A percentile compares a stretch with the other conserved stretches of the same genome.
phyloP scores from a whole-genome alignment of 2,113 vertebrate genomes.

The Brachyistius frenatus region DNA sequence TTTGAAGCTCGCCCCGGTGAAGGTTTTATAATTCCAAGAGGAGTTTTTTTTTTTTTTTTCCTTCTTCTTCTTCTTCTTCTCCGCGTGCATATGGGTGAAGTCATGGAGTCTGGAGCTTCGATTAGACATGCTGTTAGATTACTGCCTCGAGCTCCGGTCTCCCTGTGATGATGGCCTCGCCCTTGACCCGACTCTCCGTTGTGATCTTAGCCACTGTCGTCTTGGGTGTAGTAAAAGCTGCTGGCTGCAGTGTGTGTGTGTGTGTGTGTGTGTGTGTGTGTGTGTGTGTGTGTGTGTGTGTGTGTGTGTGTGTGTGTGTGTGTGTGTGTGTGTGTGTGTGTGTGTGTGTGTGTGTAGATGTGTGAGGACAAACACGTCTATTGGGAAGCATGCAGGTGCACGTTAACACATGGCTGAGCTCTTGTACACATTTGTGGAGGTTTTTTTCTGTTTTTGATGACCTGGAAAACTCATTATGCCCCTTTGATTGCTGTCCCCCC shows the following conservation, averaged over 20 bases:
- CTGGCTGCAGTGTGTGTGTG: not conserved
- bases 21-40: constrained; percentile 43
- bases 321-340: not conserved
- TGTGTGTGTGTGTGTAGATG: not conserved
- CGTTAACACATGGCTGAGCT: constrained; percentile 18
- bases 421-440: not conserved
- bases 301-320: not conserved
- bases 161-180: constrained; percentile 42
- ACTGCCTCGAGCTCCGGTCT: constrained; percentile 42
- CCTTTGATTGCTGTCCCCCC: constrained; percentile 14
- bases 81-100: constrained; percentile 42
- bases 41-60: not conserved
- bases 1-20: constrained; percentile 40
- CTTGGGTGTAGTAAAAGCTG: constrained; percentile 8
- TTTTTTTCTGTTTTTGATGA: not conserved
- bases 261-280: not conserved
- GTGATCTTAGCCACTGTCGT: constrained; percentile 23
- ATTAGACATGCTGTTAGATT: constrained; percentile 67
- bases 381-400: not conserved
- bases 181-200: constrained; percentile 57
- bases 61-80: not conserved
- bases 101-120: constrained; percentile 49
- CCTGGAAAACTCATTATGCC: constrained; percentile 27
- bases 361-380: not conserved
- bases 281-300: too few relatives aligned